phyloP scores from a whole-genome alignment of 1,140 invertebrate genomes.

The Megathymus violae region DNA sequence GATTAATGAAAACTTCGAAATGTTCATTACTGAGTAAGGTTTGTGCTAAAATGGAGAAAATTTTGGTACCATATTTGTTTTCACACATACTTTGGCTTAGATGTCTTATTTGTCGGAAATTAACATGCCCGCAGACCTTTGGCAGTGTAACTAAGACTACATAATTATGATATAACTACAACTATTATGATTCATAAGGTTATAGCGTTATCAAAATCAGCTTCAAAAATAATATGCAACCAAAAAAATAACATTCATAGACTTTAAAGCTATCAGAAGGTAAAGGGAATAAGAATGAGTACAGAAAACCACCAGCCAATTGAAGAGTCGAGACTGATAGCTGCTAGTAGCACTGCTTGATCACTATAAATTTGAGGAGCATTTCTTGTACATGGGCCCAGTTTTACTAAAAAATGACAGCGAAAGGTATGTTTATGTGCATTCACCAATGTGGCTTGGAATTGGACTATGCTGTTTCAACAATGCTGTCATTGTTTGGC shows the following conservation, averaged over 20 bases:
- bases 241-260: constrained; percentile 17
- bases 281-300: constrained; percentile 77
- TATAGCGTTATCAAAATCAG: too few species aligned
- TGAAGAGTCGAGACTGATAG: constrained; percentile 11
- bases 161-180: too few species aligned
- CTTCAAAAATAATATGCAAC: constrained; percentile 8
- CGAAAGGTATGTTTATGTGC: constrained; percentile 13
- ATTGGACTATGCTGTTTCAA: neutral
- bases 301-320: constrained; percentile 83
- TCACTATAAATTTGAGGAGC: constrained; percentile 30
- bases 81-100: too few species aligned
- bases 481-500: constrained; percentile 46
- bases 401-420: constrained; percentile 51
- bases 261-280: constrained; percentile 69
- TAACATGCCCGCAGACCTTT: too few species aligned
- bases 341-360: constrained; percentile 1
- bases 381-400: constrained; percentile 50
- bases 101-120: too few species aligned
- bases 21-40: too few species aligned
- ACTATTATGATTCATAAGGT: too few species aligned
- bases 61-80: too few species aligned
- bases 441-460: constrained; percentile 1
- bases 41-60: too few species aligned
- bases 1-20: too few species aligned
- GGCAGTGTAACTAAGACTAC: too few species aligned